phyloP scores from a whole-genome alignment of 2,888 invertebrate genomes.

The Meta bourneti region DNA sequence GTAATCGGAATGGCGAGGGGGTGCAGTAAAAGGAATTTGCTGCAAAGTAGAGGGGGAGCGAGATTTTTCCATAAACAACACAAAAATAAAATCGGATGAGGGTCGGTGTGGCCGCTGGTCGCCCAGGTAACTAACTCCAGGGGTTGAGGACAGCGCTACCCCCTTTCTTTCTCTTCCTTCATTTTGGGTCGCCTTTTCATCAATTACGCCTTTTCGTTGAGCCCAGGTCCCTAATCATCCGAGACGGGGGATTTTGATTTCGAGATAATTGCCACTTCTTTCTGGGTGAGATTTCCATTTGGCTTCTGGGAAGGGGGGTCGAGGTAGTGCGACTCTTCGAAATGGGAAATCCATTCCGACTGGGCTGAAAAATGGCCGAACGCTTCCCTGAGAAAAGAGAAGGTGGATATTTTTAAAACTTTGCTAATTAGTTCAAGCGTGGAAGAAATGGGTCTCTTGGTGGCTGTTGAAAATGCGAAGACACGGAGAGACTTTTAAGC shows the following conservation, averaged over 20 bases:
- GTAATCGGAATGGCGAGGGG: slow-evolving; percentile 48
- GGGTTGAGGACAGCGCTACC: not conserved
- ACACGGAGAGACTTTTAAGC: no score
- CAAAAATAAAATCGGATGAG: slow-evolving; percentile 25
- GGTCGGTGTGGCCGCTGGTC: slow-evolving; percentile 13
- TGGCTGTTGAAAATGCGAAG: no score
- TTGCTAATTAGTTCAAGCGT: no score
- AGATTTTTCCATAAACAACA: slow-evolving; percentile 42
- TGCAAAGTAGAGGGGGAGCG: slow-evolving; percentile 22
- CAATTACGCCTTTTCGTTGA: slow-evolving; percentile 8
- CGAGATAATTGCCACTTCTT: not conserved
- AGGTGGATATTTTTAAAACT: no score
- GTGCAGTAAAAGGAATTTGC: slow-evolving; percentile 57
- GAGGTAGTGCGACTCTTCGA: not conserved
- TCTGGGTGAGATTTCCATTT: not conserved
- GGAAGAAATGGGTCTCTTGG: no score
- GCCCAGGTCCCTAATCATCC: slow-evolving; percentile 39
- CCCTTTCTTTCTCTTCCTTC: not conserved
- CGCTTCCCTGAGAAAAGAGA: no score
- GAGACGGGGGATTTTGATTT: slow-evolving; percentile 16
- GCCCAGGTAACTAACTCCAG: slow-evolving; percentile 28
- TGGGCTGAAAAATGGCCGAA: no score
- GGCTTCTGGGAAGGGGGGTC: not conserved
- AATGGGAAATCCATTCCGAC: no score
- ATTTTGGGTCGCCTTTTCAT: not conserved